Conservation (phyloP, 2,113 vertebrate species). For the Protomyctophum bolini region DNA sequence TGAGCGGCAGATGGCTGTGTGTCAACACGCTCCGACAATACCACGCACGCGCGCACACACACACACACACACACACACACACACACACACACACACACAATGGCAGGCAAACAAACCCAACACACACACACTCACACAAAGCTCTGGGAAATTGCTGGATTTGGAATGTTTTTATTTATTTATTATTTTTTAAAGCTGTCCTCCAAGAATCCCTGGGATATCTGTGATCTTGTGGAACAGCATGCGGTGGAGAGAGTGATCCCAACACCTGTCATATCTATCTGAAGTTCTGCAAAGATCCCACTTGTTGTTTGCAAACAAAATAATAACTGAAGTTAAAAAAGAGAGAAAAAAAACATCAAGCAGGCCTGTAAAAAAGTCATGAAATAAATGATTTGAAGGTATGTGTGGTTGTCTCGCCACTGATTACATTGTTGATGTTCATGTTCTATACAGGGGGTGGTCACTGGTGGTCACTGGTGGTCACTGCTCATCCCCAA, state of each 20-base stretch:
- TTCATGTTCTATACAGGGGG: too few relatives aligned
- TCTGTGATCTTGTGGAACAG: too few relatives aligned
- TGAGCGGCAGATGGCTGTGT: conserved; percentile 72
- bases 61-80: conserved; percentile 39
- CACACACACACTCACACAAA: conserved; percentile 28
- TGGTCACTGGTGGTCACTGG: too few relatives aligned
- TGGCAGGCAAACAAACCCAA: conserved; percentile 53
- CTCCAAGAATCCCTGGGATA: conserved; percentile 25
- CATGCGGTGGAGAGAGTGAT: conserved; percentile 12
- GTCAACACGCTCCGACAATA: conserved; percentile 52
- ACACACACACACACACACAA: conserved; percentile 20
- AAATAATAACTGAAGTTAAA: too few relatives aligned
- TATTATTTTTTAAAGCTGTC: conserved; percentile 40
- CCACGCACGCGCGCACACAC: conserved; percentile 20
- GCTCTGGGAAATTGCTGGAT: conserved; percentile 51
- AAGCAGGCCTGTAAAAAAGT: too few relatives aligned
- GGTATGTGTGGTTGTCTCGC: too few relatives aligned
- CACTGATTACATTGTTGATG: too few relatives aligned
- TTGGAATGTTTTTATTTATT: conserved; percentile 50
- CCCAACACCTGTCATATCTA: conserved; percentile 6
- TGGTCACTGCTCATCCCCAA: too few relatives aligned
- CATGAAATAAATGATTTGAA: too few relatives aligned
- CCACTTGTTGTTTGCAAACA: conserved; percentile 1
- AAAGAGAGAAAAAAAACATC: too few relatives aligned
- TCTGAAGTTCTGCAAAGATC: conserved; percentile 49